Evolutionary conservation across 2,113 vertebrate species (phyloP), one percentile per base, ranked within the genome.

Genomic region (Xiphorhynchus elegans): DNA sequence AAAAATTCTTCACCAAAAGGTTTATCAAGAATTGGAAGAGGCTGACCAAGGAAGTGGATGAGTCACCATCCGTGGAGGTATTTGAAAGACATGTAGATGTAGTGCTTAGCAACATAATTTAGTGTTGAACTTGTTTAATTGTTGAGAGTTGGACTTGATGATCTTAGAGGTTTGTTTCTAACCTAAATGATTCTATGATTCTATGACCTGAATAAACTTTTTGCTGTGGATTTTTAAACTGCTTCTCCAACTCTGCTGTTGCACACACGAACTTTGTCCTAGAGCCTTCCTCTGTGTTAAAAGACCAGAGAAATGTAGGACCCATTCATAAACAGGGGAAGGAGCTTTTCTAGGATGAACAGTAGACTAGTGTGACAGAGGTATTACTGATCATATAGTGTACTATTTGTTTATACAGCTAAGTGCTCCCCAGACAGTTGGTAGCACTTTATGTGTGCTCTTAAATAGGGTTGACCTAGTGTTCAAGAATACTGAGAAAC

Each of bases 71-170:
- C 0, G 18, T 46, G 16, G 28, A 74, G 3, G 10, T n/a, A 24
- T 59, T 69, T 37, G 52, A 60, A 75, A 66, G 21, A 23, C 2
- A 1, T 2, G 20, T 39, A 39, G 31, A 46, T 1, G 0, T 33
- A 21, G 1, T 6, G 2, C 17, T 70, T 26, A 40, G 7, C 8
- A 10, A 44, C 4, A 35, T 5, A 3, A 1, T 9, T 59, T 74
- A 52, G 8, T 31, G 13, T 21, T 59, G 24, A 33, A 49, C 7
- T 35, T 55, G 6, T 5, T 29, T 80, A 25, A 26, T 47, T 31
- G 35, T 33, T 78, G 19, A 19, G 0, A 2, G 21, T n/a, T n/a
- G 39, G n/a, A 33, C 42, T 63, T 3, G 0, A 26, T 25, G 13
- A 35, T 33, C 44, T 85, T 63, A 40, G 39, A 49, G 26, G 7